Evolutionary conservation across 2,888 invertebrate species (phyloP).

Genomic region (Callyntrura guangdongensis): DNA sequence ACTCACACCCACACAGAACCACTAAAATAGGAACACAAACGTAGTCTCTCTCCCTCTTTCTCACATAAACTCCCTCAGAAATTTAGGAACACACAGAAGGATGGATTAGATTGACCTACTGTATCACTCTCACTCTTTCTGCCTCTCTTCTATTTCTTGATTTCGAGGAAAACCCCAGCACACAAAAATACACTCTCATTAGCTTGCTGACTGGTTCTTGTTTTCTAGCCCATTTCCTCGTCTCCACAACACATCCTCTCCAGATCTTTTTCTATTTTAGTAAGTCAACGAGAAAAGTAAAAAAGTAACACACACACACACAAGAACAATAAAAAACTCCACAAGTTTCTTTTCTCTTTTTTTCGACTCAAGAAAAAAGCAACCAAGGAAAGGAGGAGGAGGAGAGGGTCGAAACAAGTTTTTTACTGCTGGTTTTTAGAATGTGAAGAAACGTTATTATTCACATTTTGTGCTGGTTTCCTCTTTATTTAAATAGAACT

Average conservation of each 20-base stretch:
- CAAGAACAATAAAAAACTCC: conserved; percentile 42
- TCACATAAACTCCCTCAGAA: not conserved
- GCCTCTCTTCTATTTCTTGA: not conserved
- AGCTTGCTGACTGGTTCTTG: not conserved
- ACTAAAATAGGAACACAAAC: not conserved
- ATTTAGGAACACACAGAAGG: not conserved
- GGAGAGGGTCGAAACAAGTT: not conserved
- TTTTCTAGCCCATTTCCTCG: not conserved
- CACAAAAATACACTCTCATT: conserved; percentile 27
- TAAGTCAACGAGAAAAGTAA: not conserved
- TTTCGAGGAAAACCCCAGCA: not conserved
- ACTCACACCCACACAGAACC: conserved; percentile 40
- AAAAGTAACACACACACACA: not conserved
- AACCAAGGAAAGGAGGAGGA: not conserved
- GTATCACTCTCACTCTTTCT: not conserved
- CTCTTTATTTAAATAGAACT: conserved; percentile 32
- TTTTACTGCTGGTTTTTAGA: not conserved
- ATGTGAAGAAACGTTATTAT: conserved; percentile 13
- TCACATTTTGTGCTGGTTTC: conserved; percentile 16
- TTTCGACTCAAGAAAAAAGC: not conserved
- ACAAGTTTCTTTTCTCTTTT: conserved; percentile 34
- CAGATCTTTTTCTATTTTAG: not conserved
- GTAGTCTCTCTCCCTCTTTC: not conserved
- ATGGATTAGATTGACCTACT: not conserved
- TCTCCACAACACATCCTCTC: not conserved